phyloP scores from a whole-genome alignment of 2,888 invertebrate genomes.

The Salpingus planirostris region DNA sequence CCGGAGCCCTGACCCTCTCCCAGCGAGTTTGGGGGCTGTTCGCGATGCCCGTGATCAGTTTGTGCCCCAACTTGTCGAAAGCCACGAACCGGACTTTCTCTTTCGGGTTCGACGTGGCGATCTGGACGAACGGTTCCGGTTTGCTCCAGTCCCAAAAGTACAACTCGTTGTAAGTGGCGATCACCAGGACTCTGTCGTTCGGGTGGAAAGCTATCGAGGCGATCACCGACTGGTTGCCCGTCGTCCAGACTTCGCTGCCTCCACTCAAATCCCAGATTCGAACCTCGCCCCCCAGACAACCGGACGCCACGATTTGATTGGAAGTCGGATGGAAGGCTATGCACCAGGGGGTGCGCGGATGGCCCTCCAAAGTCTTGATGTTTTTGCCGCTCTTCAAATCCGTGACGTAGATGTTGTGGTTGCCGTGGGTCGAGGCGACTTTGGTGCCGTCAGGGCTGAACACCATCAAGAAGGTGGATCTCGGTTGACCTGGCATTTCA shows the following conservation, averaged over 20 bases:
- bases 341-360: slow-evolving; percentile 86
- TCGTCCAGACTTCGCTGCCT: slow-evolving; percentile 77
- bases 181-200: slow-evolving; percentile 69
- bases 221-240: slow-evolving; percentile 64
- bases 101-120: slow-evolving; percentile 63
- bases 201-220: slow-evolving; percentile 86
- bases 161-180: slow-evolving; percentile 75
- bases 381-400: slow-evolving; percentile 71
- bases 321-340: slow-evolving; percentile 81
- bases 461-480: slow-evolving; percentile 78
- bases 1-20: slow-evolving; percentile 42
- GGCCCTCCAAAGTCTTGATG: slow-evolving; percentile 67
- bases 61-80: slow-evolving; percentile 72
- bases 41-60: slow-evolving; percentile 77
- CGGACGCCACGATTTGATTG: slow-evolving; percentile 76
- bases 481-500: slow-evolving; percentile 63
- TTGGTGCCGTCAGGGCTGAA: slow-evolving; percentile 81
- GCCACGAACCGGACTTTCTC: slow-evolving; percentile 83
- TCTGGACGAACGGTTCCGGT: slow-evolving; percentile 64
- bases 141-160: slow-evolving; percentile 87
- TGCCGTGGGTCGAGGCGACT: slow-evolving; percentile 82
- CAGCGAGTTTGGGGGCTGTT: slow-evolving; percentile 49
- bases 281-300: slow-evolving; percentile 83
- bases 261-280: slow-evolving; percentile 81
- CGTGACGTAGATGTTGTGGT: slow-evolving; percentile 79